These are phyloP conservation scores for Eristalis pertinax DNA, from an alignment of 2,888 invertebrate genomes.

Conservation along the genomic window DNA sequence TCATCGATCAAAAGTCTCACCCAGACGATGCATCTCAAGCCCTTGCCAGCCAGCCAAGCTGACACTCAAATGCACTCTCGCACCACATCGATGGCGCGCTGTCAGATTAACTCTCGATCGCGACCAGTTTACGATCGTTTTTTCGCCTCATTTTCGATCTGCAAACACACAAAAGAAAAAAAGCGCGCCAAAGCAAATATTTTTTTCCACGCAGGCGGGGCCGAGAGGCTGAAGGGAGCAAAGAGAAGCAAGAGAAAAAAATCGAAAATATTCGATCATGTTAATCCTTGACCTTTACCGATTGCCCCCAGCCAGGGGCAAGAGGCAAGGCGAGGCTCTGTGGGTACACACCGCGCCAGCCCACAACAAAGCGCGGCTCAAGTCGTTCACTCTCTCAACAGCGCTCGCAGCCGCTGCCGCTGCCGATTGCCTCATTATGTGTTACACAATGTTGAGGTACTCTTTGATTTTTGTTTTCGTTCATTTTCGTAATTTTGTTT, in stretches of 20 bases:
- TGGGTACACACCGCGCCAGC: slow-evolving; percentile 4
- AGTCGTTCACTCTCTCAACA: slow-evolving; percentile 59
- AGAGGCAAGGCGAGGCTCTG: slow-evolving; percentile 8
- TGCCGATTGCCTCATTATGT: slow-evolving; percentile 66
- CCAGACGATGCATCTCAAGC: slow-evolving; percentile 10
- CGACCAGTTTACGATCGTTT: slow-evolving; percentile 65
- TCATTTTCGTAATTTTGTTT: slow-evolving; percentile 5
- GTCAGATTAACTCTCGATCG: slow-evolving; percentile 66
- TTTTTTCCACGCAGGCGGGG: not conserved
- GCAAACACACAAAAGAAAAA: slow-evolving; percentile 27
- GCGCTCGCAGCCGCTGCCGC: slow-evolving; percentile 19
- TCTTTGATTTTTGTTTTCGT: slow-evolving; percentile 25
- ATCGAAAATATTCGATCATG: slow-evolving; percentile 46
- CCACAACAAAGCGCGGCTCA: slow-evolving; percentile 55
- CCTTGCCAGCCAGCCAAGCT: slow-evolving; percentile 43
- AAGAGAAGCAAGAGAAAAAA: not conserved
- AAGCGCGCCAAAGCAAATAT: slow-evolving; percentile 42
- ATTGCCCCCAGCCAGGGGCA: slow-evolving; percentile 57
- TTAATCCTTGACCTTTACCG: slow-evolving; percentile 73
- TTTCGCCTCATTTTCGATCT: slow-evolving; percentile 19
- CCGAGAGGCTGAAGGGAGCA: not conserved
- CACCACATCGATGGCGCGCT: slow-evolving; percentile 42
- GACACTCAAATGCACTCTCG: slow-evolving; percentile 71
- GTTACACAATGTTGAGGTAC: slow-evolving; percentile 67
- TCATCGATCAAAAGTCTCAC: slow-evolving; percentile 43